Percentiles rank a stretch among this genome's conserved stretches.
These are phyloP conservation scores for Drosophila azteca DNA, from an alignment of 1,140 invertebrate genomes.

Conservation along the genomic window DNA sequence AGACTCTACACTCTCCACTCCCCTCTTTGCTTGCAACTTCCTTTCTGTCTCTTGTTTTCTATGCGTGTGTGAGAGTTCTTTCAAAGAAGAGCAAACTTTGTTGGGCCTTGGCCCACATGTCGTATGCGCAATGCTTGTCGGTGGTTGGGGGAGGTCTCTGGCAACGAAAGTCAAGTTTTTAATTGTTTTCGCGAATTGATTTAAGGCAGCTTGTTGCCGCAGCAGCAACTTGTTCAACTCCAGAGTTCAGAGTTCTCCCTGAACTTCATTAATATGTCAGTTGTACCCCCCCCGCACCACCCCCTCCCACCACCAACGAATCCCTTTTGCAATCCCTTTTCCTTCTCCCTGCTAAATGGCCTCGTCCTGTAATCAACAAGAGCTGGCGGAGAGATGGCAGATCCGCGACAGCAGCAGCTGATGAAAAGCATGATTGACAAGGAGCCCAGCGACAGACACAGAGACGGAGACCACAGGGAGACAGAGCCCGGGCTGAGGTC, in stretches of 20 bases:
- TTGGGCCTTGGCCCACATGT: slow-evolving; percentile 34
- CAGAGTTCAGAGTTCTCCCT: neutral
- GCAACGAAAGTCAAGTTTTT: slow-evolving; percentile 67
- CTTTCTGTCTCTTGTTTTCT: slow-evolving; percentile 5
- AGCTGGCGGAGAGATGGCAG: slow-evolving; percentile 29
- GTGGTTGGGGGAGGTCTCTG: slow-evolving; percentile 3
- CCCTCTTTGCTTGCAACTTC: slow-evolving; percentile 6
- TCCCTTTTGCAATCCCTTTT: too few relatives aligned
- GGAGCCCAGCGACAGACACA: neutral
- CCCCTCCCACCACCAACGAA: too few relatives aligned
- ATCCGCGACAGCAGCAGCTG: slow-evolving; percentile 36
- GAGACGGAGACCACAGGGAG: slow-evolving; percentile 2
- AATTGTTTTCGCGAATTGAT: slow-evolving; percentile 76
- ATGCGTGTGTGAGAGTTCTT: neutral
- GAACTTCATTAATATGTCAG: slow-evolving; percentile 73
- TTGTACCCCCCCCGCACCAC: too few relatives aligned
- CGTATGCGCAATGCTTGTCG: slow-evolving; percentile 45
- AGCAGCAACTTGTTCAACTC: slow-evolving; percentile 43
- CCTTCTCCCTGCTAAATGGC: slow-evolving; percentile 55
- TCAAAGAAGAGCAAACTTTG: slow-evolving; percentile 39
- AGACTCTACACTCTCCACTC: too few relatives aligned
- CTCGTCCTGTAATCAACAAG: slow-evolving; percentile 49
- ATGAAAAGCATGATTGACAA: slow-evolving; percentile 54
- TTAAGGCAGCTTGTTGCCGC: slow-evolving; percentile 59
- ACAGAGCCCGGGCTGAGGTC: slow-evolving; percentile 8